Evolutionary conservation across 2,888 invertebrate genomes (phyloP), one percentile per base, ranked within the genome.

Genomic region (Lepidochrysops patricia): DNA sequence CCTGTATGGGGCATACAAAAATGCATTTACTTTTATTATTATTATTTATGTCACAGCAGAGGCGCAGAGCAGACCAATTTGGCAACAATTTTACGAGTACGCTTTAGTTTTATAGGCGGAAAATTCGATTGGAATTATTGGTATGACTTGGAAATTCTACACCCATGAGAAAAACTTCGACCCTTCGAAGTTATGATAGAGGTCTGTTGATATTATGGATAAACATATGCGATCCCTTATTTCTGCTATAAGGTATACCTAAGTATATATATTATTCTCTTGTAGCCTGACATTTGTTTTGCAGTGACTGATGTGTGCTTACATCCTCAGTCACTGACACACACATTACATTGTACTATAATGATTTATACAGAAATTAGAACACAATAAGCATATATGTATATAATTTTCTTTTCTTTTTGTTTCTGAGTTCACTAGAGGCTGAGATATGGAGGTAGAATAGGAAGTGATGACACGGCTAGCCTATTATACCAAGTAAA

Each of bases 51-150:
- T 66, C 63, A 62, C 66, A 63, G 65, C 57, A 57, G 63, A 76
- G 77, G 80, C 79, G 82, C 61, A 67, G 80, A 82, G 69, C 75
- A 77, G 72, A 73, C 74, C 79, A 79, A 80, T 84, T 82, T 75
- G 73, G 67, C 70, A 75, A 80, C 74, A 75, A 75, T 75, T 83
- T 85, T 85, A 86, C 72, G 81, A 77, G 70, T 69, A 63, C 72
- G 70, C 74, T 81, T 84, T 79, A 83, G 74, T 81, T 84, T 85
- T 84, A 85, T 84, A 68, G 76, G 75, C 71, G 72, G 72, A 68
- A 73, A 80, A 84, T 78, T 83, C 80, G 75, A 85, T 86, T 80
- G 71, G 70, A 72, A 85, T 85, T 79, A 86, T 85, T 79, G 75
- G 75, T 78, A 76, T 74, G 73, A 56, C n/a, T 59, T 56, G 25